Evolutionary conservation across 2,797 vertebrate species (phyloP), one percentile per base, ranked within the genome.

Genomic region (Lepus oiostolus): DNA sequence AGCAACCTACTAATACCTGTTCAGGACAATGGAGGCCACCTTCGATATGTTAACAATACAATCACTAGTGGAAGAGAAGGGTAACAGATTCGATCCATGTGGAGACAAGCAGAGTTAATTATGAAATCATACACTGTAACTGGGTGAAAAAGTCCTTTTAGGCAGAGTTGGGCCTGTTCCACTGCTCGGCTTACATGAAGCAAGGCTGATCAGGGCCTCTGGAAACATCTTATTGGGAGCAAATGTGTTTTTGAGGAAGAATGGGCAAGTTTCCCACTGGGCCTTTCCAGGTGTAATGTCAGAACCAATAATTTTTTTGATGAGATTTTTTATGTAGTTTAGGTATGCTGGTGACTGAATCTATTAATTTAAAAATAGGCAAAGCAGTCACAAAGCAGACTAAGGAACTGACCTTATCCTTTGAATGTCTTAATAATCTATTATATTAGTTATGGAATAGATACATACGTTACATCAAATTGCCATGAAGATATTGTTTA

Each of bases 341-440:
- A 87, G 22, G 38, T 82, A 67, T 28, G 68, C 83, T 89, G 70
- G 42, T 94, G 62, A 79, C 62, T 89, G 58, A 76, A n/a, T 93
- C 50, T 80, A 50, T 88, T 93, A 91, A 35, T 77, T 79, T 0
- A 80, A 63, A 16, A 75, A 63, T 1, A 52, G 17, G 35, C 22
- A 91, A 86, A 81, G 85, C 9, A 86, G 72, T n/a, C 80, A 54
- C 5, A 21, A 14, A 58, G 13, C 13, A n/a, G 92, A 26, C 70
- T 28, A 85, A 85, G 19, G 2, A 90, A 77, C 32, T 91, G 14
- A 52, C 54, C 93, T 93, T 93, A 90, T 71, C 83, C 88, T 85
- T 60, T 85, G 52, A 80, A 54, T 84, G 32, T 35, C 91, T 83
- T 74, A 42, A 50, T 82, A 86, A 72, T 77, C 38, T 19, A 81